Base-by-base conservation (phyloP, 2,113 vertebrate species). In the Catagonus wagneri region DNA sequence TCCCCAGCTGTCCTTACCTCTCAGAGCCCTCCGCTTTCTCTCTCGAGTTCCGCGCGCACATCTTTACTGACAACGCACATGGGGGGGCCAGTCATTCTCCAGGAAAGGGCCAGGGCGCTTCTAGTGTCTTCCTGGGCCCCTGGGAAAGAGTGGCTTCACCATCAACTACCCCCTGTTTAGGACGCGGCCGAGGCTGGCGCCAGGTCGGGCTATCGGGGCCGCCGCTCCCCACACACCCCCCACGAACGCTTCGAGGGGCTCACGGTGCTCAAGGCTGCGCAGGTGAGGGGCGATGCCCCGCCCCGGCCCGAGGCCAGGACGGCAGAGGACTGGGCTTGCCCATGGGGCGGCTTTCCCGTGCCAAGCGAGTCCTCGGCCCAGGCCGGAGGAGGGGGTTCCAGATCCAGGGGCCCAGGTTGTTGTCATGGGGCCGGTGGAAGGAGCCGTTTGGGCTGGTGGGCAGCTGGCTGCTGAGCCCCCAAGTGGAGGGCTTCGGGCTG, bases 241-340 rank as follows among this genome's bases (percentile, higher is more conserved):
- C 99, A 99, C 0, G 99, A 99, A 94, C 99, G 98, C 19, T 99
- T 99, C 86, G 99, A 99, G 97, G 99, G 99, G 58, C 99, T 99
- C 95, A 99, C 99, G 0, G 98, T 99, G 76, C 98, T 99, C 93
- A 99, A 98, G 96, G 99, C 99, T 0, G n/a, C 98, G 4, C 99
- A 99, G 99, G 99, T 99, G 61, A 97, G 96, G 50, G 52, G 78
- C 56, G 72, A 54, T 11, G 0, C 83, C 58, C 0, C 1, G 32
- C 12, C 66, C 65, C 34, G 13, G 32, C 10, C 39, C 32, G 52
- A 29, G 34, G 36, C 34, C 69, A 17, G 61, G 58, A 1, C 68
- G 68, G 27, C n/a, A 78, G 56, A 61, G 34, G 54, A 54, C 54
- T 25, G 61, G 36, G 72, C 88, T 20, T 34, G 54, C 36, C 56